phyloP scores from a whole-genome alignment of 2,113 vertebrate genomes.

The Mohoua ochrocephala region DNA sequence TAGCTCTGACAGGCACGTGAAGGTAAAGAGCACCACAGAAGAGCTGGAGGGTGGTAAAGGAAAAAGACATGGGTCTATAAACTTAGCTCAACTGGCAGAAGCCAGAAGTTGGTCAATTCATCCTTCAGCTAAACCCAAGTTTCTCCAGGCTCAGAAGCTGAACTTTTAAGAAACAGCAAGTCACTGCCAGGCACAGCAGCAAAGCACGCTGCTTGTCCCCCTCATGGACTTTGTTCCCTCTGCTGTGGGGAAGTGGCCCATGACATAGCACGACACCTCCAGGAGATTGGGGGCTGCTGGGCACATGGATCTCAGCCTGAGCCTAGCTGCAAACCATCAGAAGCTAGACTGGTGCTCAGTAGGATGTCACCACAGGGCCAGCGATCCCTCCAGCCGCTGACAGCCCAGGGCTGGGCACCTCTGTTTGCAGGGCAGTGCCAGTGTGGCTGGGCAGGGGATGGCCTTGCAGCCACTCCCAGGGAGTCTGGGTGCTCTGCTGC shows the following conservation, averaged over 20 bases:
- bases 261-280: neutral
- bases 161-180: neutral
- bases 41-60: neutral
- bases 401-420: neutral
- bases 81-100: neutral
- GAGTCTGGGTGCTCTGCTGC: neutral
- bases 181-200: neutral
- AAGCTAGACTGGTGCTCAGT: neutral
- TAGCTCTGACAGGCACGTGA: rapidly evolving
- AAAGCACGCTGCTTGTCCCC: neutral
- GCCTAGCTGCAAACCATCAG: neutral
- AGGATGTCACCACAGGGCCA: neutral
- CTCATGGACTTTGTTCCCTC: neutral
- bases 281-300: neutral
- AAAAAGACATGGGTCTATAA: neutral
- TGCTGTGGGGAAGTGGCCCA: neutral
- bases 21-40: neutral
- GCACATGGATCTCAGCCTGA: neutral
- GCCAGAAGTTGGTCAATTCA: neutral
- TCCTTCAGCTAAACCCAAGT: neutral
- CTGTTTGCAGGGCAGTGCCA: neutral
- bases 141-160: neutral
- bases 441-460: neutral
- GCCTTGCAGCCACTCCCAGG: neutral
- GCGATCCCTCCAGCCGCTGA: neutral